Conservation (phyloP, 1,140 invertebrate species). For the Drosophila seguyi region DNA sequence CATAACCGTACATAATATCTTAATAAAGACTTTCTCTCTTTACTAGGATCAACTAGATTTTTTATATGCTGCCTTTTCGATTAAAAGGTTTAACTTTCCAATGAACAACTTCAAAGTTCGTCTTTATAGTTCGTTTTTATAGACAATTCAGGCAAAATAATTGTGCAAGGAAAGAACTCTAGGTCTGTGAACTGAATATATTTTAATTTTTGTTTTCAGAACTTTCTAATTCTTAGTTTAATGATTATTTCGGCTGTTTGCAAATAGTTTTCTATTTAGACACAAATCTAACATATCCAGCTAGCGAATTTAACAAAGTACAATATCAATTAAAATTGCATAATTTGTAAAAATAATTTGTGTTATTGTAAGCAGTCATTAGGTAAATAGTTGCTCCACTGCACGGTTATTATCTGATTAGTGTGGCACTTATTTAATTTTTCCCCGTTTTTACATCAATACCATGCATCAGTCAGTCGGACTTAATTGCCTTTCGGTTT, state of each 20-base stretch:
- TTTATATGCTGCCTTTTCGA: background rate
- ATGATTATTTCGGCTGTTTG: background rate
- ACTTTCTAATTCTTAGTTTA: background rate
- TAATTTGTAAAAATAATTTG: background rate
- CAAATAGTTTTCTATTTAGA: background rate
- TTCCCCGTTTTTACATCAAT: slow-evolving; percentile 28
- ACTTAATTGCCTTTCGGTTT: slow-evolving; percentile 49
- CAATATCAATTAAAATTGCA: background rate
- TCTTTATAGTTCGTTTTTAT: no score
- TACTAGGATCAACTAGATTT: background rate
- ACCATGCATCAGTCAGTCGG: slow-evolving; percentile 15
- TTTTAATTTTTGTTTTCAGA: background rate
- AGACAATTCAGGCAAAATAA: no score
- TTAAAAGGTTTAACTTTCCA: background rate
- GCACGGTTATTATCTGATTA: slow-evolving; percentile 42
- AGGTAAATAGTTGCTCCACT: slow-evolving; percentile 12
- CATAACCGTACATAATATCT: no score
- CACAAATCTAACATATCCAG: background rate
- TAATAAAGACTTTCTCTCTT: no score
- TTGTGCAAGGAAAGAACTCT: background rate
- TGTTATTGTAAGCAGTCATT: slow-evolving; percentile 8
- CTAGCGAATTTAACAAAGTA: background rate
- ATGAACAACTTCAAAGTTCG: background rate
- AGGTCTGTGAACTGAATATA: background rate
- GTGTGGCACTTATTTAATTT: slow-evolving; percentile 42